Evolutionary conservation across 2,888 invertebrate genomes (phyloP).

Genomic region (Thysanoteuthis rhombus): DNA sequence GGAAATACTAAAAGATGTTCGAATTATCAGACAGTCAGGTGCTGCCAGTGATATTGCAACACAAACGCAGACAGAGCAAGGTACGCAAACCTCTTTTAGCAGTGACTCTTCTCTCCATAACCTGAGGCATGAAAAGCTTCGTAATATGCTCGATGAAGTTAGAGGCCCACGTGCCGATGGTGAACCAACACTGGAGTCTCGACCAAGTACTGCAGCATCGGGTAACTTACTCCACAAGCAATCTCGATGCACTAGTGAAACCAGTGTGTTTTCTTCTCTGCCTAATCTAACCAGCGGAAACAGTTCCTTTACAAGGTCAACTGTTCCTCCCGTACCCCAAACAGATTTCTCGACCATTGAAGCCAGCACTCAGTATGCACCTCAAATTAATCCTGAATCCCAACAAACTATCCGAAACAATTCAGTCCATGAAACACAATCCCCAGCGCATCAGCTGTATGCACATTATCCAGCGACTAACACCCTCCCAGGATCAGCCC

Average conservation of each 20-base stretch:
- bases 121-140: conserved; percentile 51
- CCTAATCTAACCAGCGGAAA: background rate
- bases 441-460: conserved; percentile 38
- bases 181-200: background rate
- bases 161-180: conserved; percentile 39
- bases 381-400: background rate
- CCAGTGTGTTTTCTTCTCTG: background rate
- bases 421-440: conserved; percentile 37
- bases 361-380: background rate
- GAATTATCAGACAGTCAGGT: conserved; percentile 48
- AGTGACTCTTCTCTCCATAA: conserved; percentile 50
- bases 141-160: conserved; percentile 53
- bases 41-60: conserved; percentile 49
- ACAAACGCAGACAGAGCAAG: conserved; percentile 55
- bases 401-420: conserved; percentile 27
- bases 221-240: background rate
- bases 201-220: background rate
- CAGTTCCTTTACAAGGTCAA: background rate
- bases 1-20: conserved; percentile 51
- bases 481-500: conserved; percentile 28
- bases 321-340: background rate
- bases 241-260: background rate
- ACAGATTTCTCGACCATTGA: background rate
- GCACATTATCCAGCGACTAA: conserved; percentile 38
- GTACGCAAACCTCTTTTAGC: conserved; percentile 54